Conservation (phyloP, 2,113 vertebrate species). For the Hydrolagus affinis region DNA sequence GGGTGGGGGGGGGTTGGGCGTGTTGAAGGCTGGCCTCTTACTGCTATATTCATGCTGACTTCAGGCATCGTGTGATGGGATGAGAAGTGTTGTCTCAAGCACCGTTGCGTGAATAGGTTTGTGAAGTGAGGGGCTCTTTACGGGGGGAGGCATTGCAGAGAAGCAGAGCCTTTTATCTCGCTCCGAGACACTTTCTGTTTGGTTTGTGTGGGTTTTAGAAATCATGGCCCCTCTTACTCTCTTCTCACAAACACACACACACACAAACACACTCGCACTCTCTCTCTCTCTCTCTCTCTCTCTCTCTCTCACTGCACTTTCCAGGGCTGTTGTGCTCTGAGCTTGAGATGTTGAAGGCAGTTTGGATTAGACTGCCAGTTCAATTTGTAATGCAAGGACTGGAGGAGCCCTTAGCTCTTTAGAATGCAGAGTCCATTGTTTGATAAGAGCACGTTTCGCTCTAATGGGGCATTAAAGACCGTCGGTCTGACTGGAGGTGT, state of each 20-base stretch:
- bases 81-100: constrained; percentile 12
- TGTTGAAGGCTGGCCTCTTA: not conserved
- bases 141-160: not conserved
- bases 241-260: too few species aligned
- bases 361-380: constrained; percentile 19
- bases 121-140: not conserved
- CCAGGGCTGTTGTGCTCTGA: not conserved
- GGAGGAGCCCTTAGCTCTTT: not conserved
- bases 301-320: not conserved
- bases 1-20: too few species aligned
- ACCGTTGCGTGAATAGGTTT: not conserved
- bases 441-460: not conserved
- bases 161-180: not conserved
- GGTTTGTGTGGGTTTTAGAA: not conserved
- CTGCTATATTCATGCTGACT: not conserved
- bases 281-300: too few species aligned
- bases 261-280: too few species aligned
- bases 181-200: not conserved
- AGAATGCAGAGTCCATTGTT: not conserved
- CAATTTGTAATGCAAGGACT: not conserved
- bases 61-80: not conserved
- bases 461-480: not conserved
- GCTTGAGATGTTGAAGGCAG: not conserved
- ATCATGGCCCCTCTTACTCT: not conserved
- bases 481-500: too few species aligned